Conservation (phyloP, 2,797 vertebrate genomes). For the Eremophila alpestris region DNA sequence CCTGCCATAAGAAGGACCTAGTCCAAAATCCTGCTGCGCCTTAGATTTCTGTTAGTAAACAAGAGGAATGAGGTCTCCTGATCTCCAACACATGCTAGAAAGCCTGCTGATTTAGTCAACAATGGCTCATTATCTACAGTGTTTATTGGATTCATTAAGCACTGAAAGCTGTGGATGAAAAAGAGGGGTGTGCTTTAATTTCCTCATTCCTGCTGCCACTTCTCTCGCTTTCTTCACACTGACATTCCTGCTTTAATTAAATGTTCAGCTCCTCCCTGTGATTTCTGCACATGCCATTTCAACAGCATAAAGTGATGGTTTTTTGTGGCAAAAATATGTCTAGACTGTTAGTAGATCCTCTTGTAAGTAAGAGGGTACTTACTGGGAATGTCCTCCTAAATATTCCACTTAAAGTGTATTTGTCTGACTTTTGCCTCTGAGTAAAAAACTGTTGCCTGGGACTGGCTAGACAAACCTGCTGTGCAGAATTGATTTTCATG, state of each 20-base stretch:
- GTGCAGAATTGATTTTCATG: background rate
- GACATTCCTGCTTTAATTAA: background rate
- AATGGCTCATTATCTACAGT: background rate
- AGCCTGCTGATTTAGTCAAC: background rate
- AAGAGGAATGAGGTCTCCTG: background rate
- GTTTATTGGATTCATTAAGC: conserved; percentile 8
- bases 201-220: background rate
- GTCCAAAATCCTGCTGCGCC: background rate
- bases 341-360: background rate
- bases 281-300: background rate
- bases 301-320: background rate
- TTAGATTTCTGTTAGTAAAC: background rate
- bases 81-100: background rate
- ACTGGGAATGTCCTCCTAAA: background rate
- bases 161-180: background rate
- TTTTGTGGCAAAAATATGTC: background rate
- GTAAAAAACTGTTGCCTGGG: background rate
- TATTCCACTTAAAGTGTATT: background rate
- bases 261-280: background rate
- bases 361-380: background rate
- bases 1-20: background rate
- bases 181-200: background rate
- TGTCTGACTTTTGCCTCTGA: background rate
- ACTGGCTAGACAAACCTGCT: background rate
- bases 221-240: background rate